Percentiles rank a stretch among this genome's conserved stretches.
Conservation (phyloP, 2,888 invertebrate species). For the Augochlorella aurata region DNA sequence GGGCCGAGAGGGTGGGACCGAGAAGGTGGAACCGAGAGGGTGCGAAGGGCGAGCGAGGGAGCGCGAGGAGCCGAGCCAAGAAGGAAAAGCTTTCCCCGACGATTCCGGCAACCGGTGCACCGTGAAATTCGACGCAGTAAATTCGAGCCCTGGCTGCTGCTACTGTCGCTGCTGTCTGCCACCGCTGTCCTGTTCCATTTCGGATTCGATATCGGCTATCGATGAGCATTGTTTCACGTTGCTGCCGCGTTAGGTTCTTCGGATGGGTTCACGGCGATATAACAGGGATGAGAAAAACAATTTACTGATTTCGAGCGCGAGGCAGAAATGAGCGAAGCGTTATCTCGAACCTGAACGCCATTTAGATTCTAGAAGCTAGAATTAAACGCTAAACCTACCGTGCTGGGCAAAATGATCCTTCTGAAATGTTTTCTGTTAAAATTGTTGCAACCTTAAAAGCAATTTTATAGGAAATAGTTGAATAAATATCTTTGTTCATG, state of each 20-base stretch:
- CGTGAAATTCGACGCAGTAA: slow-evolving; percentile 68
- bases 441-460: too few species aligned
- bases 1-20: too few species aligned
- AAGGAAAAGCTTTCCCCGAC: slow-evolving; percentile 58
- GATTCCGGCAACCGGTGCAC: slow-evolving; percentile 61
- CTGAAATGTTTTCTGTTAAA: too few species aligned
- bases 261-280: slow-evolving; percentile 42
- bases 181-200: slow-evolving; percentile 48
- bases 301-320: too few species aligned
- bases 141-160: slow-evolving; percentile 47
- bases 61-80: slow-evolving; percentile 43
- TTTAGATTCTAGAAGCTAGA: too few species aligned
- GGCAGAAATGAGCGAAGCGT: too few species aligned
- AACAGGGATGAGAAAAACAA: neutral
- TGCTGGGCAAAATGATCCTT: too few species aligned
- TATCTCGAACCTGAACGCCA: too few species aligned
- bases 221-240: slow-evolving; percentile 61
- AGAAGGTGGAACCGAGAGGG: neutral
- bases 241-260: slow-evolving; percentile 35
- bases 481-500: too few species aligned
- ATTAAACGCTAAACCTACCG: too few species aligned
- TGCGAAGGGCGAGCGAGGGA: neutral
- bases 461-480: too few species aligned
- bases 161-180: slow-evolving; percentile 9
- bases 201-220: slow-evolving; percentile 58